A percentile compares a stretch with the other conserved stretches of the same genome.
These are phyloP conservation scores for Pollimyrus isidori DNA, from an alignment of 2,113 vertebrate genomes.

Conservation along the genomic window DNA sequence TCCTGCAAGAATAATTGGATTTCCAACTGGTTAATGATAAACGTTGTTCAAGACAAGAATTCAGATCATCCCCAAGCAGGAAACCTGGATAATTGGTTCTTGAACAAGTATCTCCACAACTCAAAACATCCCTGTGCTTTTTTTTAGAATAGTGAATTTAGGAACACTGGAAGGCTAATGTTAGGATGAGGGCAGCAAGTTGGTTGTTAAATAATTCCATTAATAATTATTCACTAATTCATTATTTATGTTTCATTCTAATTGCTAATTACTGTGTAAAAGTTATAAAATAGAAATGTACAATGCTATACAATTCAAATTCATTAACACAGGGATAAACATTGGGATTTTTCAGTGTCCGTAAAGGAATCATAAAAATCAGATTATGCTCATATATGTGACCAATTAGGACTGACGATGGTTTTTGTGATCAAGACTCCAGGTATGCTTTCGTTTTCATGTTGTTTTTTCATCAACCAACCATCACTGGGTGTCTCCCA, in stretches of 20 bases:
- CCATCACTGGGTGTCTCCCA: neutral
- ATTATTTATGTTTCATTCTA: neutral
- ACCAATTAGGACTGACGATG: neutral
- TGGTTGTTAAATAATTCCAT: neutral
- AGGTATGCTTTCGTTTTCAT: neutral
- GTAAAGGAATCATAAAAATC: neutral
- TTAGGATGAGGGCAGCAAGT: neutral
- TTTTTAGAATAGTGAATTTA: neutral
- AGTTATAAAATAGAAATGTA: neutral
- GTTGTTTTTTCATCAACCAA: neutral
- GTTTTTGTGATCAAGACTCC: neutral
- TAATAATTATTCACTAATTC: neutral
- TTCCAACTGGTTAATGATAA: neutral
- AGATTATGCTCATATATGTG: neutral
- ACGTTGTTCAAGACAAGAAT: neutral
- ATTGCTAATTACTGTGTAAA: neutral
- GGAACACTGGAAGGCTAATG: neutral
- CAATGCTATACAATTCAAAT: neutral
- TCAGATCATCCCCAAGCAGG: neutral
- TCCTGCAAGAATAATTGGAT: neutral
- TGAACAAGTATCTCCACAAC: neutral
- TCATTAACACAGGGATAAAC: too few species aligned
- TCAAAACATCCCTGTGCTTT: neutral
- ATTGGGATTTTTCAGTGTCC: neutral
- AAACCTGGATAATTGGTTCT: neutral